phyloP scores from a whole-genome alignment of 1,140 invertebrate species.

The Batillaria attramentaria region DNA sequence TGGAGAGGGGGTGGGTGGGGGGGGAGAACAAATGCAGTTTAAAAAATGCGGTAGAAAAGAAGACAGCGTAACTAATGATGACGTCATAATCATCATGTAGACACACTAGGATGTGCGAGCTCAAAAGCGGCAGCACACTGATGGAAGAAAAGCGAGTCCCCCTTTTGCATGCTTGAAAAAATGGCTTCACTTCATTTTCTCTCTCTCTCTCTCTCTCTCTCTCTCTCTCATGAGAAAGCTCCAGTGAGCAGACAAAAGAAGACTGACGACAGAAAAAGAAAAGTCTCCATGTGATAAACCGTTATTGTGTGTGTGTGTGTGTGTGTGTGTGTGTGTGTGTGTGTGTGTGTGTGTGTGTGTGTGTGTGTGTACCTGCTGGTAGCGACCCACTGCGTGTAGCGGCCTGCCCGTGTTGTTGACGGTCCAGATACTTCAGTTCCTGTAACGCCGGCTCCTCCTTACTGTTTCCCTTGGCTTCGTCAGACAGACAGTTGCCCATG shows the following conservation, averaged over 20 bases:
- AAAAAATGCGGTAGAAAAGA: too few species aligned
- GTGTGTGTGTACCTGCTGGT: neutral
- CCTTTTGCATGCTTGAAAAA: neutral
- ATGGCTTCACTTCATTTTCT: neutral
- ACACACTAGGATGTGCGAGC: neutral
- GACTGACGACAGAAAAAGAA: neutral
- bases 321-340: slow-evolving; percentile 2
- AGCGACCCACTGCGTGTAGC: neutral
- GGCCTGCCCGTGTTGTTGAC: neutral
- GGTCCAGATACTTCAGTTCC: neutral
- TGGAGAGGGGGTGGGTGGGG: neutral
- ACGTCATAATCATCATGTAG: neutral
- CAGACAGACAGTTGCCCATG: too few species aligned
- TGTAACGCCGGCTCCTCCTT: neutral
- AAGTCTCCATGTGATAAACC: neutral
- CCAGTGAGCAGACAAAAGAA: neutral
- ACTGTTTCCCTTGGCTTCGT: neutral
- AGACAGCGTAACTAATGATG: too few species aligned
- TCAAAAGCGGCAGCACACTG: neutral
- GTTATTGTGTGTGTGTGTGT: neutral
- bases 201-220: neutral
- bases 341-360: neutral
- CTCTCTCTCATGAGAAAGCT: neutral
- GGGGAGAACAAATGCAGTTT: too few species aligned
- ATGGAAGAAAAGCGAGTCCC: neutral